A percentile compares a stretch with the other conserved stretches of the same genome.
Conservation (phyloP, 1,140 invertebrate genomes). For the Trichomalopsis sarcophagae region DNA sequence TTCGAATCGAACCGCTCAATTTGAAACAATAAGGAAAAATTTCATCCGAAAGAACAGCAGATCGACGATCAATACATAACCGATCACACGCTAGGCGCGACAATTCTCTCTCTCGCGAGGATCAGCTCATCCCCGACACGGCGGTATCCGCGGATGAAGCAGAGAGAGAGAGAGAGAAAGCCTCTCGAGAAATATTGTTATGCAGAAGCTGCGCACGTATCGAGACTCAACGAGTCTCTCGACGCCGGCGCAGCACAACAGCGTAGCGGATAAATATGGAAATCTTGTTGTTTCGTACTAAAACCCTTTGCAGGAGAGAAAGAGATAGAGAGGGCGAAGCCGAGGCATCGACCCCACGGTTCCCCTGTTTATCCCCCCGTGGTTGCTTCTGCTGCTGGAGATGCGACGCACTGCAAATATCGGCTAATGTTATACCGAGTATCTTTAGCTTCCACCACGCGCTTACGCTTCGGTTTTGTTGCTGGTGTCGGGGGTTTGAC, state of each 20-base stretch:
- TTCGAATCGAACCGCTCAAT: background rate
- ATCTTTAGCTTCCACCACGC: background rate
- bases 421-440: constrained; percentile 36
- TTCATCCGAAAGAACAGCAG: background rate
- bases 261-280: constrained; percentile 67
- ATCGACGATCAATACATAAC: background rate
- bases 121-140: background rate
- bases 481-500: too few species aligned
- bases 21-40: background rate
- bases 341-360: constrained; percentile 56
- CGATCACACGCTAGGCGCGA: background rate
- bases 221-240: constrained; percentile 47
- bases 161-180: constrained; percentile 43
- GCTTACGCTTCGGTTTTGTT: background rate
- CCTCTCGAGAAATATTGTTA: constrained; percentile 55
- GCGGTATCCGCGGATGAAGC: constrained; percentile 5
- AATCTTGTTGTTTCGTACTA: constrained; percentile 69
- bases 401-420: constrained; percentile 22
- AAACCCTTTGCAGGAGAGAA: constrained; percentile 55
- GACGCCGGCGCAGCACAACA: constrained; percentile 7
- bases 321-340: constrained; percentile 57
- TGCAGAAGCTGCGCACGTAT: constrained; percentile 33
- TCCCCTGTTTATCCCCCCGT: constrained; percentile 58
- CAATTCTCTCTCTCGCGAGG: background rate
- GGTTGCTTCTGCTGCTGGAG: background rate